Evolutionary conservation across 2,797 vertebrate species (phyloP).

Genomic region (Sylvia borin): DNA sequence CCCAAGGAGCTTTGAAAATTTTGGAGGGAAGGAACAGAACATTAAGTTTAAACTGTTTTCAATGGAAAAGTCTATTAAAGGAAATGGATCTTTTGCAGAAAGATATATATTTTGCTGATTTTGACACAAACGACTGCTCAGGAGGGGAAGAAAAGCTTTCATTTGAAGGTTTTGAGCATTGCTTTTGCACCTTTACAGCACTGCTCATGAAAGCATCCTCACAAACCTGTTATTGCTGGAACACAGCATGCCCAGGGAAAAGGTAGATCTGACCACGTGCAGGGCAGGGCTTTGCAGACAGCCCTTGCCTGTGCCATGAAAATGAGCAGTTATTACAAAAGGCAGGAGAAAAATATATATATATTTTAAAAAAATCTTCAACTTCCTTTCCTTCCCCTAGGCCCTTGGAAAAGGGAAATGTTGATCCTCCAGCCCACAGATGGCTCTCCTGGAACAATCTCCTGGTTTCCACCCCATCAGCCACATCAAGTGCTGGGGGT

Average conservation of each 20-base stretch:
- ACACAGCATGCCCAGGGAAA: background rate
- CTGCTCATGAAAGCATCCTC: background rate
- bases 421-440: conserved; percentile 26
- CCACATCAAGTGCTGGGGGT: background rate
- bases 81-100: background rate
- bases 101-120: background rate
- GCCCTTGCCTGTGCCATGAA: background rate
- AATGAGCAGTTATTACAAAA: background rate
- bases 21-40: background rate
- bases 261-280: background rate
- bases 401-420: background rate
- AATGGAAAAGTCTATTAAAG: conserved; percentile 10
- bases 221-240: background rate
- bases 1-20: background rate
- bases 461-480: background rate
- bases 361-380: background rate
- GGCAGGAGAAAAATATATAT: background rate
- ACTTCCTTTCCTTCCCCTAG: background rate
- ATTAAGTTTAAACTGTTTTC: background rate
- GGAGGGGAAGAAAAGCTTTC: background rate
- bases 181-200: background rate
- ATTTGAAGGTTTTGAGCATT: background rate
- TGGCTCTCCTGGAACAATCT: background rate
- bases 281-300: background rate
- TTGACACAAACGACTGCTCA: background rate